Evolutionary conservation across 2,888 invertebrate genomes (phyloP), one percentile per base, ranked within the genome.

Genomic region (Euclidia mi): DNA sequence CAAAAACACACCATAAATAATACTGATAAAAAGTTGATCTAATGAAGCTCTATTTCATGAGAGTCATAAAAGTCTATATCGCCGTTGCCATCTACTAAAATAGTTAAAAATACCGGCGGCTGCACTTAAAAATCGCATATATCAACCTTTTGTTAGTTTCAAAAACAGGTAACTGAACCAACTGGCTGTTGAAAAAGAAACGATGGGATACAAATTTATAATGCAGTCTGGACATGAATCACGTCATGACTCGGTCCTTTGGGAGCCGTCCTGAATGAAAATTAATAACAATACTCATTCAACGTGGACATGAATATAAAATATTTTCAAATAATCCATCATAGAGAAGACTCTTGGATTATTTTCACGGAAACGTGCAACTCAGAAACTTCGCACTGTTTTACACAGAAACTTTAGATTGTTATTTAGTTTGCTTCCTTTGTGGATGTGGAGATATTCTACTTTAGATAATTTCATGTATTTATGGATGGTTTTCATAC

Each of bases 191-290:
- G 84, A 83, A 89, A 89, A 90, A 90, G 89, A 91, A 90, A 91
- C 90, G 92, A 91, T 87, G 82, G 87, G 76, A 85, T 86, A 90
- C 91, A 91, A 92, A 92, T 92, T 90, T 91, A 90, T 91, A 92
- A 91, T 91, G 88, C 89, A 90, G 89, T 88, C 87, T 86, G 88
- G 85, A 85, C 90, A 90, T 90, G 89, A 92, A 91, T 92, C 90
- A 90, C 91, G 89, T 88, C 88, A 88, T 81, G 82, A 77, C 81
- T 70, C 76, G 76, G 81, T 84, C 88, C 89, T 84, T 71, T 71
- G 87, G 85, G 87, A 82, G 69, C 77, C 79, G 79, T 68, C 76
- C 84, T 86, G 88, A 88, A 91, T 89, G 86, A 86, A 88, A 92
- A 90, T 89, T 88, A 91, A 90, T 91, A 91, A 89, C 88, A 87